These are phyloP conservation scores for Chrysolina oricalcia DNA, from an alignment of 2,888 invertebrate genomes.

Conservation along the genomic window DNA sequence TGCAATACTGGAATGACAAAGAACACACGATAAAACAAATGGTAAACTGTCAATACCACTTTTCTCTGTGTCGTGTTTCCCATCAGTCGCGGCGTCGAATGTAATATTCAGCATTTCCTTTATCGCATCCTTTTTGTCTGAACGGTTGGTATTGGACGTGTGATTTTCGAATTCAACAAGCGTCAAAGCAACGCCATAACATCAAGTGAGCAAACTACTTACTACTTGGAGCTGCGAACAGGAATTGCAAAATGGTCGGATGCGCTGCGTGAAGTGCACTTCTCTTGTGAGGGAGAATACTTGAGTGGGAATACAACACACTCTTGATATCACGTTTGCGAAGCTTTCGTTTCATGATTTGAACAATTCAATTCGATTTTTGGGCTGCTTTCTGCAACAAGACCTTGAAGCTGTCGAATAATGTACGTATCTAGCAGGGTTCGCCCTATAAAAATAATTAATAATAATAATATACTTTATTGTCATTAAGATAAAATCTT, in stretches of 20 bases:
- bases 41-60: conserved; percentile 33
- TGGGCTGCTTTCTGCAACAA: too few species aligned
- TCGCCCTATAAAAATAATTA: too few species aligned
- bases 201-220: conserved; percentile 46
- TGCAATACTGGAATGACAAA: neutral
- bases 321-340: neutral
- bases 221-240: conserved; percentile 27
- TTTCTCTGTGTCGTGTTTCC: conserved; percentile 24
- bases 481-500: too few species aligned
- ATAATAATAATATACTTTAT: too few species aligned
- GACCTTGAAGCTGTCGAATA: too few species aligned
- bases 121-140: conserved; percentile 43
- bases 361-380: neutral
- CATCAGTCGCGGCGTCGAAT: conserved; percentile 21
- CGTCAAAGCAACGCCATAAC: conserved; percentile 55
- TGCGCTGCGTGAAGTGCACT: conserved; percentile 28
- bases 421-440: too few species aligned
- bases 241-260: conserved; percentile 44
- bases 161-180: conserved; percentile 59
- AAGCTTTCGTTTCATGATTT: neutral
- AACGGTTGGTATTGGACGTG: conserved; percentile 55
- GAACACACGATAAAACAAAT: conserved; percentile 17
- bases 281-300: conserved; percentile 25
- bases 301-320: conserved; percentile 11
- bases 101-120: conserved; percentile 45